These are phyloP conservation scores for Lacanobia wlatinum DNA, from an alignment of 2,888 invertebrate genomes.

Conservation along the genomic window DNA sequence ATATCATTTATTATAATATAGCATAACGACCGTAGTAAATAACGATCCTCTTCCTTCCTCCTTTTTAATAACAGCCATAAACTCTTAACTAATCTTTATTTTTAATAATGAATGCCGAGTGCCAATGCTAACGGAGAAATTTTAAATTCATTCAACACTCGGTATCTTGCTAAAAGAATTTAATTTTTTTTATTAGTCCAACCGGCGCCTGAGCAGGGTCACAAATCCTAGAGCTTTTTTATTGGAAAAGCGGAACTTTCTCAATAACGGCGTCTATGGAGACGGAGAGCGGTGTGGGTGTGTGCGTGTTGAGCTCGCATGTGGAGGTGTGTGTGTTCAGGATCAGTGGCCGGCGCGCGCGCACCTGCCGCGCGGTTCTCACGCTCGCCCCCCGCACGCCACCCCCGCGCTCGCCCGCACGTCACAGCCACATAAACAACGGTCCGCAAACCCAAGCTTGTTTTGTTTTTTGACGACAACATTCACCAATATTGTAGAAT, in stretches of 20 bases:
- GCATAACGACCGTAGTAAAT: constrained; percentile 54
- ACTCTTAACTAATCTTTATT: constrained; percentile 55
- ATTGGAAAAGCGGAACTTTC: constrained; percentile 86
- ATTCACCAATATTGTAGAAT: constrained; percentile 66
- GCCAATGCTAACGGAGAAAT: constrained; percentile 39
- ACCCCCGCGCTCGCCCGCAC: constrained; percentile 76
- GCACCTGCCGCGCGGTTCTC: constrained; percentile 90
- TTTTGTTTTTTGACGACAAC: constrained; percentile 75
- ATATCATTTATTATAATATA: constrained; percentile 54
- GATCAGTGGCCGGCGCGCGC: constrained; percentile 90
- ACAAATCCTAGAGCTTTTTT: constrained; percentile 63
- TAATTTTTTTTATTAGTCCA: constrained; percentile 19
- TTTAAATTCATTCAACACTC: constrained; percentile 30
- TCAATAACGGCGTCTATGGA: constrained; percentile 80
- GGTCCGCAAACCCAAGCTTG: constrained; percentile 77
- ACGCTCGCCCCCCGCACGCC: constrained; percentile 81
- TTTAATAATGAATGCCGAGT: constrained; percentile 44
- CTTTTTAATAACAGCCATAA: constrained; percentile 58
- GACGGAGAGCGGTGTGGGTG: constrained; percentile 69
- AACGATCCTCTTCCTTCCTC: constrained; percentile 65
- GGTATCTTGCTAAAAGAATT: constrained; percentile 16
- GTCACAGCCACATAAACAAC: constrained; percentile 86
- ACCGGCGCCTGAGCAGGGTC: constrained; percentile 51
- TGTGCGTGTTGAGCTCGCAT: constrained; percentile 68
- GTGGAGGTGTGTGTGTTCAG: constrained; percentile 83